These are phyloP conservation scores for Neodon shergylaensis DNA, from an alignment of 2,113 vertebrate species.

Conservation along the genomic window DNA sequence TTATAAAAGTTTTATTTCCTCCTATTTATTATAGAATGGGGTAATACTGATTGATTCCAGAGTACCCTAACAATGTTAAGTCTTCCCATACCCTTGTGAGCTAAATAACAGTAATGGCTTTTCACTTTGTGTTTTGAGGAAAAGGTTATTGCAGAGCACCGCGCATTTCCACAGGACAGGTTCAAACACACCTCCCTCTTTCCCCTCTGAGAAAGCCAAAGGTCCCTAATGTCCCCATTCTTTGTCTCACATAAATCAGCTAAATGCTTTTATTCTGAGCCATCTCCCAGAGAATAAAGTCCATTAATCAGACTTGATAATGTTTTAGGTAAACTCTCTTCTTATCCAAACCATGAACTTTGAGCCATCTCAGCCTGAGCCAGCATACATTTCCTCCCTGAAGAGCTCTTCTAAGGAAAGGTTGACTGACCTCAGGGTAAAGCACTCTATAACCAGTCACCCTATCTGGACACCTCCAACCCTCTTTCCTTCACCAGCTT, in stretches of 20 bases:
- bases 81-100: background rate
- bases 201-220: background rate
- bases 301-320: background rate
- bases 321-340: background rate
- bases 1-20: background rate
- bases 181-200: background rate
- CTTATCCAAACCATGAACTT: background rate
- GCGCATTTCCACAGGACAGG: background rate
- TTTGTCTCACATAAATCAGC: background rate
- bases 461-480: fast-evolving
- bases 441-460: background rate
- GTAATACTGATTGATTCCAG: background rate
- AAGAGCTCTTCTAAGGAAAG: background rate
- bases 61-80: background rate
- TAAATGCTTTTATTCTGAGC: background rate
- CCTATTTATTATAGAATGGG: background rate
- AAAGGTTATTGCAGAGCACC: background rate
- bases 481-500: background rate
- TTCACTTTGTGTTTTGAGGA: background rate
- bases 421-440: background rate
- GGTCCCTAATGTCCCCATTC: background rate
- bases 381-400: background rate
- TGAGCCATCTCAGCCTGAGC: background rate
- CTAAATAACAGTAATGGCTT: background rate
- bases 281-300: background rate